phyloP scores from a whole-genome alignment of 2,888 invertebrate genomes.

The Lacanobia wlatinum region DNA sequence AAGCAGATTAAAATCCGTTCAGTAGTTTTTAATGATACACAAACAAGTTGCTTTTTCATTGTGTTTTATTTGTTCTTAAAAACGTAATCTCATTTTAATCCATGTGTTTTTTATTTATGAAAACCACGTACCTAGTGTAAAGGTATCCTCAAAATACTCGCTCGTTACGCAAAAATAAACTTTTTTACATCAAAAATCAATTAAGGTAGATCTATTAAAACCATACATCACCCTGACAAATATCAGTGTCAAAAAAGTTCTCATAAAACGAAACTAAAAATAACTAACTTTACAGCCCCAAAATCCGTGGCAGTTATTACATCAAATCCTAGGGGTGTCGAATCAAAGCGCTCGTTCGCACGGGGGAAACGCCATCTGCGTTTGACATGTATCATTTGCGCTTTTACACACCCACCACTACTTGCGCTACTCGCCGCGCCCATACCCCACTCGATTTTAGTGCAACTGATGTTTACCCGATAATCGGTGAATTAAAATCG shows the following conservation, averaged over 20 bases:
- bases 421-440: constrained; percentile 65
- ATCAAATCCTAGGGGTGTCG: constrained; percentile 68
- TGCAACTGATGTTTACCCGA: constrained; percentile 45
- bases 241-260: not conserved
- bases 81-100: constrained; percentile 27
- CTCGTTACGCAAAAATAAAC: not conserved
- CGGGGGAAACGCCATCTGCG: constrained; percentile 76
- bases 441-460: constrained; percentile 31
- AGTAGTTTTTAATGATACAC: constrained; percentile 59
- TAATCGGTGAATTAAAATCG: constrained; percentile 20
- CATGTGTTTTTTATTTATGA: constrained; percentile 1
- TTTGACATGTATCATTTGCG: constrained; percentile 85
- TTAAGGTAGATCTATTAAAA: not conserved
- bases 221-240: not conserved
- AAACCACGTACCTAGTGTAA: not conserved
- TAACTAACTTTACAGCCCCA: constrained; percentile 60
- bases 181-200: not conserved
- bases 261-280: constrained; percentile 27
- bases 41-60: constrained; percentile 48
- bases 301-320: constrained; percentile 68
- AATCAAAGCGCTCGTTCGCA: constrained; percentile 73
- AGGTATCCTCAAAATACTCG: not conserved
- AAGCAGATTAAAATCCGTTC: constrained; percentile 60
- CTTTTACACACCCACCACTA: constrained; percentile 85
- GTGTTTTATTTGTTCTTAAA: constrained; percentile 29